These are phyloP conservation scores for Leptocoma aspasia DNA, from an alignment of 2,113 vertebrate species.

Conservation along the genomic window DNA sequence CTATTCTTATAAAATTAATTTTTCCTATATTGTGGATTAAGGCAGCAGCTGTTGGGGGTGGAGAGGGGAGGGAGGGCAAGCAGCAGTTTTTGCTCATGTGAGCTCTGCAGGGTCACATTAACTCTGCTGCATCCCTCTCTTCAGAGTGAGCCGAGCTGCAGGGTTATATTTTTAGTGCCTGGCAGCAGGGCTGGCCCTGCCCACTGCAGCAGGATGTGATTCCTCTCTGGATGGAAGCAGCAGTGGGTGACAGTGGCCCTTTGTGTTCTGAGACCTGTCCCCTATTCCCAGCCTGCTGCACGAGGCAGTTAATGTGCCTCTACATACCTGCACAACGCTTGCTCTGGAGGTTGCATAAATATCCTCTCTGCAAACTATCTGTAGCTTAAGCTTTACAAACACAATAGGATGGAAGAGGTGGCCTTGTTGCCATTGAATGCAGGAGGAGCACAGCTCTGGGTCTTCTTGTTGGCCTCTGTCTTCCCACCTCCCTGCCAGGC, in stretches of 20 bases:
- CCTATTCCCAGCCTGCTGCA: not conserved
- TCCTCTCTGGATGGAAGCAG: not conserved
- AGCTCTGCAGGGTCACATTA: not conserved
- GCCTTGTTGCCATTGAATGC: not conserved
- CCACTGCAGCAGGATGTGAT: not conserved
- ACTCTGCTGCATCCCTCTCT: not conserved
- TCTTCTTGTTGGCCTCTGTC: not conserved
- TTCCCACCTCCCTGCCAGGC: not conserved
- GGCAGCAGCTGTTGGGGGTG: not conserved
- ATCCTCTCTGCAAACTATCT: not conserved
- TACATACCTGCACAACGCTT: not conserved
- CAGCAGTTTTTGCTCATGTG: not conserved
- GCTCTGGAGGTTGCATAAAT: not conserved
- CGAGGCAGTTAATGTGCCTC: not conserved
- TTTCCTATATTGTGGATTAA: not conserved
- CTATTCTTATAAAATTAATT: not conserved
- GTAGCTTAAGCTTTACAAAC: not conserved
- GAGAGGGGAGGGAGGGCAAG: not conserved
- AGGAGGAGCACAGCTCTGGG: not conserved
- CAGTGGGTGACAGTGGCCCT: not conserved
- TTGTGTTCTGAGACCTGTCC: not conserved
- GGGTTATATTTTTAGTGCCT: conserved; percentile 1
- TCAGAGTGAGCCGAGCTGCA: not conserved
- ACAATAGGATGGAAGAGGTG: not conserved
- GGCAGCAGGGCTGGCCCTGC: conserved; percentile 2